Percentiles rank a stretch among this genome's conserved stretches.
These are phyloP conservation scores for Caenorhabditis plicata DNA, from an alignment of 2,888 invertebrate species.

Conservation along the genomic window DNA sequence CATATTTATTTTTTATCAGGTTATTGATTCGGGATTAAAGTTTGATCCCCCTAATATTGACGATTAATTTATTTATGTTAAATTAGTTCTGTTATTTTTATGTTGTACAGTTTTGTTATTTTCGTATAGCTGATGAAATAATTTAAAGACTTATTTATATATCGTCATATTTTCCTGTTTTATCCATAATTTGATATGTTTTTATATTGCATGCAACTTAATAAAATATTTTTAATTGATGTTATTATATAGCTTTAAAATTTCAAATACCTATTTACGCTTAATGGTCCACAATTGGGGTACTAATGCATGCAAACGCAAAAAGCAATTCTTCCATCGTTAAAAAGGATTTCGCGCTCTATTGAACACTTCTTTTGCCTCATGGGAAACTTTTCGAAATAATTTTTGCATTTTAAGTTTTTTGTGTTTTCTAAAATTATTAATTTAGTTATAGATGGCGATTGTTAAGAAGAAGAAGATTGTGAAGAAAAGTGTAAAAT, in stretches of 20 bases:
- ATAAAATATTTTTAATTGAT: neutral
- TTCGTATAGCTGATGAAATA: no score
- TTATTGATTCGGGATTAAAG: slow-evolving; percentile 7
- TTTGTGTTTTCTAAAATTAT: neutral
- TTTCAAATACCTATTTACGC: no score
- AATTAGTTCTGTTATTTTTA: slow-evolving; percentile 3
- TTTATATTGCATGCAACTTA: neutral
- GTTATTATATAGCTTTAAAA: no score
- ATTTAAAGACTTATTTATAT: neutral
- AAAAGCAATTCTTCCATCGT: no score
- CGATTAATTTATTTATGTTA: neutral
- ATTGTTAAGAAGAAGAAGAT: slow-evolving; percentile 28
- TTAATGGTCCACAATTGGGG: no score
- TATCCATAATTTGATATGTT: neutral
- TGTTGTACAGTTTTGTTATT: slow-evolving; percentile 12
- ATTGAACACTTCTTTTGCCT: no score
- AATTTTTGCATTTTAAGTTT: neutral
- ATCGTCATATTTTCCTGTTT: neutral
- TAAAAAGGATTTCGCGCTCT: no score
- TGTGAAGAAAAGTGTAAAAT: no score
- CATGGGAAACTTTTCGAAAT: no score
- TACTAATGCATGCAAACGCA: no score
- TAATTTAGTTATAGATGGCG: slow-evolving; percentile 11
- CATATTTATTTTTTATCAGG: slow-evolving; percentile 1
- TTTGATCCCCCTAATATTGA: slow-evolving; percentile 7